Base-by-base conservation (phyloP, 2,113 vertebrate genomes). In the Macrotis lagotis region DNA sequence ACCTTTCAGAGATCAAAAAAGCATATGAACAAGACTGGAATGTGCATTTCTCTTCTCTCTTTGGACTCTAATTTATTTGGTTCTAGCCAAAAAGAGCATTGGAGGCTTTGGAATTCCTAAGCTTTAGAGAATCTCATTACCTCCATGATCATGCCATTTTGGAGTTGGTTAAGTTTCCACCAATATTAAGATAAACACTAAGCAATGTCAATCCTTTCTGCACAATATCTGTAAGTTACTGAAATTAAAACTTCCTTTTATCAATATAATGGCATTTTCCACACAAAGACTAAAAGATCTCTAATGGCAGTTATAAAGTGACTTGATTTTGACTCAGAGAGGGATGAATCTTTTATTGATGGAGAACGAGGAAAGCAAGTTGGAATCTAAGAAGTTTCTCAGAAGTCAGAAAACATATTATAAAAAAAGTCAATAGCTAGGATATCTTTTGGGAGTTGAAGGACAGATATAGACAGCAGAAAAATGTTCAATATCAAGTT, bases 71-170 rank as follows among this genome's bases (percentile, higher is more conserved):
- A 95, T 92, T 95, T 96, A 96, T 90, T 95, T 94, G 96, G 96
- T 94, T 96, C 14, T 31, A 59, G 91, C 8, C 51, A 44, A 97
- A 95, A 91, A 96, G 95, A 96, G 90, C 37, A 50, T 93, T 94
- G 48, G 90, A 90, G 88, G 52, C 91, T 95, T 93, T 92, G 89
- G 96, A 96, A 96, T 89, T 90, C 90, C 92, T 91, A 48, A 47
- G 89, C 83, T 92, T 92, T 94, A 93, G 66, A 93, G 89, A 96
- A 89, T 93, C 96, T 96, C 96, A 96, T 96, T 96, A 97, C 96
- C 95, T 97, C 95, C 95, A 95, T 97, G 94, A 95, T 96, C 94
- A 66, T 96, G 92, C 94, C 95, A 97, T 53, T 94, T 94, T 96
- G 95, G 97, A 97, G 96, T 95, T 66, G 59, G 28, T 66, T 66